Evolutionary conservation across 2,888 invertebrate species (phyloP).

Genomic region (Tetropium fuscum): DNA sequence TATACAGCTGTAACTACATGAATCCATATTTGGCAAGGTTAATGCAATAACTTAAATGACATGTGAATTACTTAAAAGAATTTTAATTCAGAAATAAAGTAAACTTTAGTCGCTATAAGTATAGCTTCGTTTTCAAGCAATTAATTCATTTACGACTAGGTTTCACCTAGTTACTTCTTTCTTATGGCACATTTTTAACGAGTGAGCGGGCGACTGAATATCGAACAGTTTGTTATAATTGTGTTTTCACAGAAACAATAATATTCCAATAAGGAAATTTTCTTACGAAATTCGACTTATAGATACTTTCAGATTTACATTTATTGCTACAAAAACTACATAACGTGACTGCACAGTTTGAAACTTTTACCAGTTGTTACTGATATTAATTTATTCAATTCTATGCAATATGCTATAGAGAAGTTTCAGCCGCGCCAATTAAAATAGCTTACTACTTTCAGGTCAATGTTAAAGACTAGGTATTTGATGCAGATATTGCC

Average conservation of each 20-base stretch:
- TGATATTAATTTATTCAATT: neutral
- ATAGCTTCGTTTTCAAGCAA: neutral
- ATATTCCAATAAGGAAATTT: constrained; percentile 24
- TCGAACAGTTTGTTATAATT: constrained; percentile 15
- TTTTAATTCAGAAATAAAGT: too few relatives aligned
- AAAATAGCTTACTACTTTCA: neutral
- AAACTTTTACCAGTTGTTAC: neutral
- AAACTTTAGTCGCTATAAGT: too few relatives aligned
- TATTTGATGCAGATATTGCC: too few relatives aligned
- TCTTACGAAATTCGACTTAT: constrained; percentile 19
- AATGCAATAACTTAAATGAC: neutral
- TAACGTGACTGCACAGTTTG: constrained; percentile 6
- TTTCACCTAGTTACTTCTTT: neutral
- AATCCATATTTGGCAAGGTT: constrained; percentile 3
- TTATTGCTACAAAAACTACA: constrained; percentile 17
- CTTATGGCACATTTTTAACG: constrained; percentile 1
- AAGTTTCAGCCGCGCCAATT: neutral
- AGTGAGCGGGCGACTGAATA: constrained; percentile 18
- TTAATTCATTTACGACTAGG: neutral
- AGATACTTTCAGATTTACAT: constrained; percentile 12
- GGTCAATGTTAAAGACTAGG: neutral
- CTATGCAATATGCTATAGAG: neutral
- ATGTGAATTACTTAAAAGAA: neutral
- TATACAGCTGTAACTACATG: too few relatives aligned
- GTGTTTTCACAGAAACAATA: neutral